Evolutionary conservation across 2,888 invertebrate genomes (phyloP).

Genomic region (Cosmia pyralina): DNA sequence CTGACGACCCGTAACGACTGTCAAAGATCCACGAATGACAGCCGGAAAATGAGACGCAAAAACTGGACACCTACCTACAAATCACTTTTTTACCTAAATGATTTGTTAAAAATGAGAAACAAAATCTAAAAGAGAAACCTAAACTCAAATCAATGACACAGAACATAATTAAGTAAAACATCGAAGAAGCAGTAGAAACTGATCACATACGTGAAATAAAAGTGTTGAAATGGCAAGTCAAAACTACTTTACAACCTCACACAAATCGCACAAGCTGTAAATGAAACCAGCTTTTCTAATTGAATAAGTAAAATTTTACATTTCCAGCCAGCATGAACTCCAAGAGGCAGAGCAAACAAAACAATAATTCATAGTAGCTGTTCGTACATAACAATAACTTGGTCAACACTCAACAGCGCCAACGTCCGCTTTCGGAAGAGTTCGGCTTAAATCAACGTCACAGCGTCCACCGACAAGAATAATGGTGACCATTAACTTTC

Average conservation of each 20-base stretch:
- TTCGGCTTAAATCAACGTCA: slow-evolving; percentile 63
- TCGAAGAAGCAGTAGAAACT: background rate
- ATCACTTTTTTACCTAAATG: background rate
- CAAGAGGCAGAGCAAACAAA: slow-evolving; percentile 34
- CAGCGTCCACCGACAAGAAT: slow-evolving; percentile 53
- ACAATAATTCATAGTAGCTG: slow-evolving; percentile 52
- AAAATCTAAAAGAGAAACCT: background rate
- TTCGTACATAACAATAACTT: slow-evolving; percentile 53
- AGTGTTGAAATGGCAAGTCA: background rate
- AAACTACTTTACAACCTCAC: background rate
- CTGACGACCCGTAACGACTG: too few species aligned
- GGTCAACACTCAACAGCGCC: slow-evolving; percentile 54
- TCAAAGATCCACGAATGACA: too few species aligned
- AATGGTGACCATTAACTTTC: slow-evolving; percentile 64
- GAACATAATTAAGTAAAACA: background rate
- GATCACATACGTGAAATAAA: background rate
- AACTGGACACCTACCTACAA: background rate
- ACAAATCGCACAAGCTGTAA: background rate
- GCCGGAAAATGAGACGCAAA: background rate
- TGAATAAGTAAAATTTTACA: slow-evolving; percentile 11
- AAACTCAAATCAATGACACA: background rate
- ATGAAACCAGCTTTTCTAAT: slow-evolving; percentile 7
- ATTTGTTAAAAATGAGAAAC: background rate
- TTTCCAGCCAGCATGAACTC: slow-evolving; percentile 2
- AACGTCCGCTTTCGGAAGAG: slow-evolving; percentile 59